Evolutionary conservation across 2,888 invertebrate species (phyloP).

Genomic region (Acleris cristana): DNA sequence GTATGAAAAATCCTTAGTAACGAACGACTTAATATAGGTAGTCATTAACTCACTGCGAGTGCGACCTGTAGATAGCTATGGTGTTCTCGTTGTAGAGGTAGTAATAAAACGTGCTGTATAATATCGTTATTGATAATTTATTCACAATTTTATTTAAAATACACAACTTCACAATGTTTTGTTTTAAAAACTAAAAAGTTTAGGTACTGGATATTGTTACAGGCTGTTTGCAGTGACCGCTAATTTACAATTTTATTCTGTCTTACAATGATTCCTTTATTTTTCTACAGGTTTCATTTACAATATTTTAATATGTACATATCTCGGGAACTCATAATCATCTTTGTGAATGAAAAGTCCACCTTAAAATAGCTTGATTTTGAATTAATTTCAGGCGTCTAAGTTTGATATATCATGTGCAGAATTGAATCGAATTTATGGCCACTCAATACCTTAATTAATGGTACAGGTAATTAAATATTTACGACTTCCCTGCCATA

Average conservation of each 20-base stretch:
- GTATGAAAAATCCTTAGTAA: no score
- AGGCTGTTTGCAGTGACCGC: slow-evolving; percentile 73
- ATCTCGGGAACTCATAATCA: slow-evolving; percentile 59
- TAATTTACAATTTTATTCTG: slow-evolving; percentile 70
- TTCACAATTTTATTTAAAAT: slow-evolving; percentile 84
- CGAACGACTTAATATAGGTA: no score
- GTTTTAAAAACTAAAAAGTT: slow-evolving; percentile 82
- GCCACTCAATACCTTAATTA: slow-evolving; percentile 79
- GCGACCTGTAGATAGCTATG: no score
- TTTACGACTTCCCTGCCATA: slow-evolving; percentile 39
- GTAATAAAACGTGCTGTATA: slow-evolving; percentile 57
- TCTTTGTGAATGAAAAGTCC: slow-evolving; percentile 55
- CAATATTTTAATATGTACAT: slow-evolving; percentile 70
- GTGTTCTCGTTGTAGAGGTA: not conserved
- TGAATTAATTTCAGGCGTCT: not conserved
- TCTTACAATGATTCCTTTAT: slow-evolving; percentile 60
- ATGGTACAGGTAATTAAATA: slow-evolving; percentile 66
- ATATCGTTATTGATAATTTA: slow-evolving; percentile 84
- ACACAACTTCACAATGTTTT: slow-evolving; percentile 83
- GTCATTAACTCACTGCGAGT: no score
- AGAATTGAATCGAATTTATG: slow-evolving; percentile 68
- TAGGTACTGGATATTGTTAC: slow-evolving; percentile 79
- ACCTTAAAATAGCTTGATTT: not conserved
- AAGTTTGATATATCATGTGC: slow-evolving; percentile 48
- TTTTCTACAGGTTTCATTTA: slow-evolving; percentile 75